Conservation (phyloP, 2,113 vertebrate genomes). For the Solea senegalensis region DNA sequence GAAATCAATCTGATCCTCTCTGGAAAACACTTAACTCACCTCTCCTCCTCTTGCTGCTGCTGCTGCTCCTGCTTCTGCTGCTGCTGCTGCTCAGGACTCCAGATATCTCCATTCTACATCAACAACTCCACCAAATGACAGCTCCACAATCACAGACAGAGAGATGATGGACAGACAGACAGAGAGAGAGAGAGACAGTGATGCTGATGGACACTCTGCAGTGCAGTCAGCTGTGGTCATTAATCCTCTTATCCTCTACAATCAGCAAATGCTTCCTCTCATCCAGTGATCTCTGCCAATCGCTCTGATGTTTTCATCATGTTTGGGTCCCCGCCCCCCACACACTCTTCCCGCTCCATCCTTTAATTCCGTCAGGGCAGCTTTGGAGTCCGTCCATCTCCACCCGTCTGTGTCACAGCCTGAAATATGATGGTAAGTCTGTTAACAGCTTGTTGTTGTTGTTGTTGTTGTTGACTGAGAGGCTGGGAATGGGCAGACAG, state of each 20-base stretch:
- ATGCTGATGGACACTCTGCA: slow-evolving; percentile 13
- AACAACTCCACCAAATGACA: not conserved
- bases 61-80: not conserved
- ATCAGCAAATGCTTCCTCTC: slow-evolving; percentile 58
- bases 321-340: too few species aligned
- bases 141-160: not conserved
- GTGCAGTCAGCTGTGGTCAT: slow-evolving; percentile 37
- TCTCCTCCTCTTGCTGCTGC: not conserved
- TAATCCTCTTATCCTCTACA: slow-evolving; percentile 71
- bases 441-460: not conserved
- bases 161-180: not conserved
- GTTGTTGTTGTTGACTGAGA: not conserved
- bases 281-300: slow-evolving; percentile 45
- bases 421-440: slow-evolving; percentile 44
- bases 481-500: too few species aligned
- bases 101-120: not conserved
- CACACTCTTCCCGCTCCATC: not conserved
- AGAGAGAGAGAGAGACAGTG: not conserved
- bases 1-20: not conserved
- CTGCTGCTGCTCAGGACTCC: not conserved
- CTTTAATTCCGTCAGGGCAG: slow-evolving; percentile 20
- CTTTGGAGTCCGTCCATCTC: not conserved
- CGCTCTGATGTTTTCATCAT: slow-evolving; percentile 30
- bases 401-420: slow-evolving; percentile 17
- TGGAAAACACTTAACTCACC: slow-evolving; percentile 29